Conservation (phyloP, 2,113 vertebrate species). For the Eidolon helvum region DNA sequence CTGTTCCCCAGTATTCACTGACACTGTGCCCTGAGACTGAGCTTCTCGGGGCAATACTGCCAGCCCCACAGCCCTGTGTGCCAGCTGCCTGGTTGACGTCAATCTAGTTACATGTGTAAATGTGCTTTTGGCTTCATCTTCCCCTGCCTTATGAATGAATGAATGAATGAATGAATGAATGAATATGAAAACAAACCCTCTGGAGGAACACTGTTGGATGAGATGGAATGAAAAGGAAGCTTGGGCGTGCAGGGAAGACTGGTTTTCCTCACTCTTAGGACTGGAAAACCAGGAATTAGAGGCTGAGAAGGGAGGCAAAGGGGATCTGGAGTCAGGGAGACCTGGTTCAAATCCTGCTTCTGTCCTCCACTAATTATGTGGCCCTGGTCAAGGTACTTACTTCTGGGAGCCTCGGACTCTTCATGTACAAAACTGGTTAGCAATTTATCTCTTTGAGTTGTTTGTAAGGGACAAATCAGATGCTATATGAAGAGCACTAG, state of each 20-base stretch:
- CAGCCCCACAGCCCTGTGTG: neutral
- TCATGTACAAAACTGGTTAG: neutral
- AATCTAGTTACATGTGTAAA: rapidly evolving
- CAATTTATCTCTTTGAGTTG: neutral
- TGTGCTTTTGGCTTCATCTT: neutral
- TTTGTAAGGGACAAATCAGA: neutral
- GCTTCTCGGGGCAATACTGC: rapidly evolving
- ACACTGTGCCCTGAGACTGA: neutral
- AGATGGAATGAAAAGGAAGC: neutral
- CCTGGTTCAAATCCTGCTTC: neutral
- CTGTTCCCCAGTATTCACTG: rapidly evolving
- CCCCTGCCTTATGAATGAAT: neutral
- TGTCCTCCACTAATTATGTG: neutral
- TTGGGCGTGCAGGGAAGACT: rapidly evolving
- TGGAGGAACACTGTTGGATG: rapidly evolving
- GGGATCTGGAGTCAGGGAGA: neutral
- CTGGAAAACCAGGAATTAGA: neutral
- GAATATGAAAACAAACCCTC: neutral
- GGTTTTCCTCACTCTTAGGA: rapidly evolving
- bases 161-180: neutral
- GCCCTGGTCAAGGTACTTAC: no score
- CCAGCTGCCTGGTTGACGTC: neutral
- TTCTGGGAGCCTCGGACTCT: neutral
- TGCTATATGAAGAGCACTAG: rapidly evolving
- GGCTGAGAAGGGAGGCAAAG: neutral